Percentiles rank a stretch among this genome's conserved stretches.
These are phyloP conservation scores for Protonemura montana DNA, from an alignment of 2,888 invertebrate genomes.

Conservation along the genomic window DNA sequence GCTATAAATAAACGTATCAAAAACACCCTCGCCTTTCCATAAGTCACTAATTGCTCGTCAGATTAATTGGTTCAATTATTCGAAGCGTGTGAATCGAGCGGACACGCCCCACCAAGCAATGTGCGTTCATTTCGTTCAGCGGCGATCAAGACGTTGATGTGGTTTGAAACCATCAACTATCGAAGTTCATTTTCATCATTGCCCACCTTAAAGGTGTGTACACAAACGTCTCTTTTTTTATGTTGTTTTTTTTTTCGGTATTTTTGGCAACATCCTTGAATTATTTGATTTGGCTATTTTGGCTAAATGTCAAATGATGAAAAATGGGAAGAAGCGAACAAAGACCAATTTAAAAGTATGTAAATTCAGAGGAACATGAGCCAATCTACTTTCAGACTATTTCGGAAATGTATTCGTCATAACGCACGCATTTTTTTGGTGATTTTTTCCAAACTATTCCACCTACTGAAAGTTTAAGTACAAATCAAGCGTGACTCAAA, in stretches of 20 bases:
- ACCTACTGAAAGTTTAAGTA: no score
- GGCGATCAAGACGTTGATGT: not conserved
- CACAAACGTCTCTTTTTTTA: not conserved
- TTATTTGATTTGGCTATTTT: no score
- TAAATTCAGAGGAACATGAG: no score
- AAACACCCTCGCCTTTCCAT: conserved; percentile 19
- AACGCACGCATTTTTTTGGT: no score
- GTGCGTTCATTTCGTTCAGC: not conserved
- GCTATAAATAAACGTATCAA: conserved; percentile 18
- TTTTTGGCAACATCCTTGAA: no score
- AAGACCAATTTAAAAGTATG: no score
- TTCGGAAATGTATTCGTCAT: no score
- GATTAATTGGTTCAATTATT: conserved; percentile 30
- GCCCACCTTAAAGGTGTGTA: not conserved
- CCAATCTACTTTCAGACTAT: no score
- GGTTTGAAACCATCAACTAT: not conserved
- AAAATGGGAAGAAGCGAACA: no score
- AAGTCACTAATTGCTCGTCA: conserved; percentile 31
- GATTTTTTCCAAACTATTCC: no score
- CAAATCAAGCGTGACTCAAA: no score
- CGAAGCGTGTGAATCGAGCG: not conserved
- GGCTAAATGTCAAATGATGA: no score
- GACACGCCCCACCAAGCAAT: not conserved
- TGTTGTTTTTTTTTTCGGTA: not conserved
- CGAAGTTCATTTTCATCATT: not conserved